A percentile compares a stretch with the other conserved stretches of the same genome.
phyloP scores from a whole-genome alignment of 2,888 invertebrate species.

The Mycalesis mineus region DNA sequence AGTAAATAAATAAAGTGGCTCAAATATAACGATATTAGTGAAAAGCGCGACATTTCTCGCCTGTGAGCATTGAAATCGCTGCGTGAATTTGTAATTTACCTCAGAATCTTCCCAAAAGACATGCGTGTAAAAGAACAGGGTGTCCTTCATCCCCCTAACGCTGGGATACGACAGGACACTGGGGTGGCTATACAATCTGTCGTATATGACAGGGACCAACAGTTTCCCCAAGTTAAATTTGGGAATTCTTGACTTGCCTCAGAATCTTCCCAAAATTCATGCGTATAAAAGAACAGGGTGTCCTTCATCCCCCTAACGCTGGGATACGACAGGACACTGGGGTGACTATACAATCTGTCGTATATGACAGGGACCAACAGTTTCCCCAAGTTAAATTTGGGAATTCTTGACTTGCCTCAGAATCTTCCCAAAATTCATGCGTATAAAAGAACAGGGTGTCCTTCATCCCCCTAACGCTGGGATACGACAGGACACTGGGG shows the following conservation, averaged over 20 bases:
- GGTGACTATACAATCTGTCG: conserved; percentile 77
- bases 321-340: conserved; percentile 75
- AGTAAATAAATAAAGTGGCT: too few relatives aligned
- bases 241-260: conserved; percentile 61
- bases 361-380: conserved; percentile 84
- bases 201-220: conserved; percentile 83
- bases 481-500: conserved; percentile 74
- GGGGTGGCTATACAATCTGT: conserved; percentile 77
- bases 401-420: conserved; percentile 47
- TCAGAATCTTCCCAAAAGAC: conserved; percentile 72
- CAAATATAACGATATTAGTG: too few relatives aligned
- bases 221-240: conserved; percentile 57
- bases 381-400: conserved; percentile 47
- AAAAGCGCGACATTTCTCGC: too few relatives aligned
- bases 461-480: conserved; percentile 77
- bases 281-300: conserved; percentile 83
- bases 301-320: conserved; percentile 78
- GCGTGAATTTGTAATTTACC: too few relatives aligned
- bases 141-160: conserved; percentile 79
- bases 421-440: conserved; percentile 79
- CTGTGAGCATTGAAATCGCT: too few relatives aligned
- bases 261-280: conserved; percentile 76
- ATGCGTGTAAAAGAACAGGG: conserved; percentile 84
- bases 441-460: conserved; percentile 83
- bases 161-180: conserved; percentile 75